Conservation (phyloP, 1,140 invertebrate species). For the Laupala kohalensis region DNA sequence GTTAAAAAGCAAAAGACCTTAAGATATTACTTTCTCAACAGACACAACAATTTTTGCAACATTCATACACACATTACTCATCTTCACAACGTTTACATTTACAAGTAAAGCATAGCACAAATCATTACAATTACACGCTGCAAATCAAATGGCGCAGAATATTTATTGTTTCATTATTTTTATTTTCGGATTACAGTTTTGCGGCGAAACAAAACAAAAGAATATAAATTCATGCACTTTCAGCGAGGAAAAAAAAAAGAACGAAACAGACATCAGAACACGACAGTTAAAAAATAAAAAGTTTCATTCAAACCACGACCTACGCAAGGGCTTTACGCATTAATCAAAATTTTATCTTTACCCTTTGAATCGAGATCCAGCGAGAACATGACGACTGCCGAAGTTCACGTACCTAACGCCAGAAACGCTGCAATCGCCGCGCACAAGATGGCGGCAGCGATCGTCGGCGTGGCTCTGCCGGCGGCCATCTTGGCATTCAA, state of each 20-base stretch:
- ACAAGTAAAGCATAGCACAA: neutral
- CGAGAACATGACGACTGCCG: too few relatives aligned
- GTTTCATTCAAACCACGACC: neutral
- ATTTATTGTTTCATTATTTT: neutral
- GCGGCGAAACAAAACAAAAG: neutral
- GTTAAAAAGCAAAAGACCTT: neutral
- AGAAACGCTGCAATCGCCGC: neutral
- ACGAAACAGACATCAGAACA: neutral
- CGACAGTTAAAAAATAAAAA: neutral
- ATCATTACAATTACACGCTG: neutral
- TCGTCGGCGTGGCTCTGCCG: neutral
- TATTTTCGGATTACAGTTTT: neutral
- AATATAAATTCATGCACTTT: neutral
- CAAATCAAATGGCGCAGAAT: neutral
- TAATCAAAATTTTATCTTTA: too few relatives aligned
- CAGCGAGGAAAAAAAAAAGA: neutral
- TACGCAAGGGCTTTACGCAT: neutral
- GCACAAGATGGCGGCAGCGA: neutral
- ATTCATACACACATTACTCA: neutral
- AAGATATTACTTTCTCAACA: neutral
- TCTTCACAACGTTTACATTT: neutral
- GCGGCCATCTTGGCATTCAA: neutral
- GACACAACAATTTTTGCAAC: neutral
- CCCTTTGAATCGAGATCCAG: too few relatives aligned
- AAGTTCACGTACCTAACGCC: conserved; percentile 4